These are phyloP conservation scores for Clamator glandarius DNA, from an alignment of 2,797 vertebrate genomes.

Conservation along the genomic window DNA sequence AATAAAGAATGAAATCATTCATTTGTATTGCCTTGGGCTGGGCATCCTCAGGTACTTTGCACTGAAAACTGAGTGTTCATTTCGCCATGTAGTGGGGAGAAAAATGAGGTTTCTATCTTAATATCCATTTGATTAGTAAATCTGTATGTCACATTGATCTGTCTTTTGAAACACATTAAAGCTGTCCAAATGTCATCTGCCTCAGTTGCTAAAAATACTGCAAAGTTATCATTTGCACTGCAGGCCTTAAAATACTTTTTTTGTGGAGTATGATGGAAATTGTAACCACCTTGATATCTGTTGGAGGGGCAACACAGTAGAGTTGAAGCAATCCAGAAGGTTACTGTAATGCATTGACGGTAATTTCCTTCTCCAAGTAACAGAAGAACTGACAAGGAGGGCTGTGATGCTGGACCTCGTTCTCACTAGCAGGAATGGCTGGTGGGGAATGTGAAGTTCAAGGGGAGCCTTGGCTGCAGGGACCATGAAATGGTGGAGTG, in stretches of 20 bases:
- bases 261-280: not conserved
- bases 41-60: not conserved
- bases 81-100: not conserved
- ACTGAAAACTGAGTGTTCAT: not conserved
- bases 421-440: no score
- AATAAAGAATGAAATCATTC: not conserved
- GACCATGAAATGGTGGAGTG: no score
- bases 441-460: no score
- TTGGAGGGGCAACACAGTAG: no score
- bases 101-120: not conserved
- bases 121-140: not conserved
- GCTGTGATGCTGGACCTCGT: no score
- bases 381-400: no score
- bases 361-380: no score
- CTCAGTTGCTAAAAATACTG: not conserved
- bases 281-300: not conserved
- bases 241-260: not conserved
- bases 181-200: not conserved
- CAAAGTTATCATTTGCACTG: not conserved
- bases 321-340: no score
- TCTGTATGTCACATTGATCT: not conserved
- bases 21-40: not conserved
- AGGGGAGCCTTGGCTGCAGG: no score
- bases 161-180: not conserved
- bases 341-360: no score